Conservation (phyloP, 2,888 invertebrate species). For the Papilio gigon region DNA sequence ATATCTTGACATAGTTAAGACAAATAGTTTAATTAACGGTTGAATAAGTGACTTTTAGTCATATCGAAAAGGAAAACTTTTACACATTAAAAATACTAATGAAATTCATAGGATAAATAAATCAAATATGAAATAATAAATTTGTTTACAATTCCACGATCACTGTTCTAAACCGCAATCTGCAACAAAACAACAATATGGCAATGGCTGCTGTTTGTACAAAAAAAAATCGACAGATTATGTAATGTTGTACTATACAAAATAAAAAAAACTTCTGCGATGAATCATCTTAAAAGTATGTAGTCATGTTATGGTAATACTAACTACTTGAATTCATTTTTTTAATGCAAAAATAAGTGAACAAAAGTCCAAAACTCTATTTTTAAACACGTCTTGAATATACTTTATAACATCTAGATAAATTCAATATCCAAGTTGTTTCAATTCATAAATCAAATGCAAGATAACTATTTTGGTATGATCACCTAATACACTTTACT, state of each 20-base stretch:
- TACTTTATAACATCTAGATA: too few relatives aligned
- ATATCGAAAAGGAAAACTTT: slow-evolving; percentile 17
- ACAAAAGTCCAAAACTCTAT: too few relatives aligned
- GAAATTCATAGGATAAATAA: slow-evolving; percentile 21
- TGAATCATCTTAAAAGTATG: slow-evolving; percentile 20
- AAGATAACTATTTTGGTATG: too few relatives aligned
- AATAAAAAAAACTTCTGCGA: slow-evolving; percentile 4
- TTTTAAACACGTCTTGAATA: too few relatives aligned
- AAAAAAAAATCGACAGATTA: slow-evolving; percentile 37
- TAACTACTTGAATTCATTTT: too few relatives aligned
- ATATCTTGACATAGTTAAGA: slow-evolving; percentile 43
- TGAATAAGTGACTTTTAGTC: slow-evolving; percentile 20
- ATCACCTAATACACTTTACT: too few relatives aligned
- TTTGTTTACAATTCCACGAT: slow-evolving; percentile 29
- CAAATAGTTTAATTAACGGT: slow-evolving; percentile 24
- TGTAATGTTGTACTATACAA: slow-evolving; percentile 25
- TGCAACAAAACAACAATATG: slow-evolving; percentile 37
- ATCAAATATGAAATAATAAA: slow-evolving; percentile 33
- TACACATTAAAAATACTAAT: slow-evolving; percentile 32
- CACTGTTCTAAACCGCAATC: slow-evolving; percentile 13
- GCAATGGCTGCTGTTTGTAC: slow-evolving; percentile 28
- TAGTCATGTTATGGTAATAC: background rate
- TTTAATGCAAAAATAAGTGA: too few relatives aligned
- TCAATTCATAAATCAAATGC: too few relatives aligned
- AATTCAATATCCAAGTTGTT: too few relatives aligned